Percentiles rank a stretch among this genome's conserved stretches.
These are phyloP conservation scores for Holacanthus passer DNA, from an alignment of 2,113 vertebrate species.

Conservation along the genomic window DNA sequence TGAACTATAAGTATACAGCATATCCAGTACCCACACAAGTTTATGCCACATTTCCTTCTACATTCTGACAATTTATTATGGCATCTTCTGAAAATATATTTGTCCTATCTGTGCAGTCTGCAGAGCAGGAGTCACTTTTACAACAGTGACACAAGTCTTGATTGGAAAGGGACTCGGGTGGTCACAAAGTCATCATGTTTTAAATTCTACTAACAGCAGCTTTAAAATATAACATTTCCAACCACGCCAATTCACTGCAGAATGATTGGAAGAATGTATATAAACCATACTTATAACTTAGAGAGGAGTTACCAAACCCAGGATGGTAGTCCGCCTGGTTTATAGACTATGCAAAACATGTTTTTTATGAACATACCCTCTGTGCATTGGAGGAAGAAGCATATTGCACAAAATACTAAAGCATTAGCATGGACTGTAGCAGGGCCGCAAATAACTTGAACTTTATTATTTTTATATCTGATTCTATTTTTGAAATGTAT, in stretches of 20 bases:
- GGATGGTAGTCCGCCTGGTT: background rate
- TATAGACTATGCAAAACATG: conserved; percentile 7
- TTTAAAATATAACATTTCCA: background rate
- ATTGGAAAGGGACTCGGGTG: conserved; percentile 8
- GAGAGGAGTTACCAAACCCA: background rate
- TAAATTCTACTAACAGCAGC: conserved; percentile 7
- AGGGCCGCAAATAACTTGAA: background rate
- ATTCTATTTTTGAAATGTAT: background rate
- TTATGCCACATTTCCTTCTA: background rate
- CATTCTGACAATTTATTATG: background rate
- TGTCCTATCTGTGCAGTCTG: background rate
- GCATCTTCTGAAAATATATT: conserved; percentile 4
- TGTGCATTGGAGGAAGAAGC: background rate
- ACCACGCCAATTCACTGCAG: background rate
- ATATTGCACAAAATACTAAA: background rate
- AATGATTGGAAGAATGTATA: background rate
- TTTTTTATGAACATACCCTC: background rate
- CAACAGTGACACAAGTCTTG: conserved; percentile 12
- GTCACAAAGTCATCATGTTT: conserved; percentile 13
- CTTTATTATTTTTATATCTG: background rate
- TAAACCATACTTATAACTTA: background rate
- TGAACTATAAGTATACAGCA: background rate
- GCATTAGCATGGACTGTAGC: background rate
- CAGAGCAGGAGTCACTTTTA: background rate
- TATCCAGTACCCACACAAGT: background rate